Percentiles rank a stretch among this genome's conserved stretches.
Evolutionary conservation across 2,888 invertebrate genomes (phyloP).

Genomic region (Galeopsomyia nigrocyanea): DNA sequence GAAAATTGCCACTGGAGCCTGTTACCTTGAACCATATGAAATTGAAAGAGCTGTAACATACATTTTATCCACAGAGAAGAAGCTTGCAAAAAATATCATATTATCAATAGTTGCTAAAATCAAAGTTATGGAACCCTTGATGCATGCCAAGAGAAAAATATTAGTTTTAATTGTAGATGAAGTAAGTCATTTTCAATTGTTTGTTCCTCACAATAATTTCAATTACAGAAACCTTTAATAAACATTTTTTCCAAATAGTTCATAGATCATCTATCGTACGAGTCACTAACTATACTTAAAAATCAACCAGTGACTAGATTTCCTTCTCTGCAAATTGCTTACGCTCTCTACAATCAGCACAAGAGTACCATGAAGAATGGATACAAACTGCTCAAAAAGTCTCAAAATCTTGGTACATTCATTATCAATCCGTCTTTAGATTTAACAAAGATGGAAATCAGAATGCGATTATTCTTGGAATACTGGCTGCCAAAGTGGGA

Average conservation of each 20-base stretch:
- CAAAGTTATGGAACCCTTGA: slow-evolving; percentile 57
- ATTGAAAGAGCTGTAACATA: slow-evolving; percentile 66
- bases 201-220: neutral
- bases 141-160: slow-evolving; percentile 72
- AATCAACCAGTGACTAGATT: slow-evolving; percentile 81
- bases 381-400: slow-evolving; percentile 71
- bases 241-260: slow-evolving; percentile 51
- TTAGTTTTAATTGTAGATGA: slow-evolving; percentile 80
- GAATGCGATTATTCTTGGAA: slow-evolving; percentile 73
- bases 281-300: slow-evolving; percentile 77
- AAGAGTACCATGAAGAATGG: slow-evolving; percentile 73
- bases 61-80: slow-evolving; percentile 62
- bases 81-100: slow-evolving; percentile 60
- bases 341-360: slow-evolving; percentile 75
- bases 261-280: slow-evolving; percentile 85
- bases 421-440: slow-evolving; percentile 77
- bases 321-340: slow-evolving; percentile 79
- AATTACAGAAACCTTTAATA: slow-evolving; percentile 10
- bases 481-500: slow-evolving; percentile 75
- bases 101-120: slow-evolving; percentile 60
- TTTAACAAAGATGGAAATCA: slow-evolving; percentile 75
- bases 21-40: slow-evolving; percentile 65
- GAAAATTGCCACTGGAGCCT: slow-evolving; percentile 66
- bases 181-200: slow-evolving; percentile 65
- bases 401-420: slow-evolving; percentile 67